Evolutionary conservation across 2,113 vertebrate species (phyloP).

Genomic region (Silurus glanis): DNA sequence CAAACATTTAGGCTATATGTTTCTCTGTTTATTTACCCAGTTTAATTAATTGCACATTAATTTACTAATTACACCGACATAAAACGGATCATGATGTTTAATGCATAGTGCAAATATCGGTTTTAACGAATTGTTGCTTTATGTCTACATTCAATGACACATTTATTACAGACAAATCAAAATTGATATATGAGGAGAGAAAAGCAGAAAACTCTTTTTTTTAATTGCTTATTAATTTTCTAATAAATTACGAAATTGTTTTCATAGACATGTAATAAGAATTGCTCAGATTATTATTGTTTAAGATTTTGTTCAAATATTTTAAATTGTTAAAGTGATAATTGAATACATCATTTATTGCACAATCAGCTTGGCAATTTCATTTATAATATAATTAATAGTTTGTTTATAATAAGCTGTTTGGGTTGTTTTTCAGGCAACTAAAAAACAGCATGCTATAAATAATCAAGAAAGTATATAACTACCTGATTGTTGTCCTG

Average conservation of each 20-base stretch:
- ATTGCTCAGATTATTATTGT: background rate
- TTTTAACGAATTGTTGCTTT: constrained; percentile 28
- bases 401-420: background rate
- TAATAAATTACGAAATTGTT: background rate
- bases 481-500: background rate
- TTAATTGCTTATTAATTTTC: background rate
- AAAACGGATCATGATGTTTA: constrained; percentile 22
- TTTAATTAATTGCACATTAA: background rate
- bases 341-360: background rate
- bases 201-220: background rate
- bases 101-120: background rate
- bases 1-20: background rate
- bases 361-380: background rate
- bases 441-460: background rate
- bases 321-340: background rate
- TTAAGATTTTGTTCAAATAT: background rate
- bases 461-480: background rate
- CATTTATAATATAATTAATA: background rate
- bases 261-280: background rate
- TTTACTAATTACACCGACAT: background rate
- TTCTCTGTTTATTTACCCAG: background rate
- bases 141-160: background rate
- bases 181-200: background rate
- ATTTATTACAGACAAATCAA: constrained; percentile 11
- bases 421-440: background rate